Conservation (phyloP, 2,888 invertebrate genomes). For the Cephonodes hylas region DNA sequence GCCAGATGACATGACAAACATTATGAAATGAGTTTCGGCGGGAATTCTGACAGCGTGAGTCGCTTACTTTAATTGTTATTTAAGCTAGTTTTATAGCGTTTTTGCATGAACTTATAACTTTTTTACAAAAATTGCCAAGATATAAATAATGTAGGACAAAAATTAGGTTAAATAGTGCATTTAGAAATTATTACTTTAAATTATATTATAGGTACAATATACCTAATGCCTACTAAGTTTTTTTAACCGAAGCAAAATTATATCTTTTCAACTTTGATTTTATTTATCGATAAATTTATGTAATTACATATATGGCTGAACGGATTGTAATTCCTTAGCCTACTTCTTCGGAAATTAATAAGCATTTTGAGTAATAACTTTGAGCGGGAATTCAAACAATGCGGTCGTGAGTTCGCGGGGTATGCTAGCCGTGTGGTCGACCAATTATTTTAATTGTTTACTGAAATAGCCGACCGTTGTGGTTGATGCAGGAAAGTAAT, state of each 20-base stretch:
- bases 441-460: too few species aligned
- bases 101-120: not conserved
- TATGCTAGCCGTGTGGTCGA: too few species aligned
- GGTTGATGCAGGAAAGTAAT: too few species aligned
- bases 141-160: too few species aligned
- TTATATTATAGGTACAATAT: too few species aligned
- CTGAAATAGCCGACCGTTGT: too few species aligned
- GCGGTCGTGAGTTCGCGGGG: too few species aligned
- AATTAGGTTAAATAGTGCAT: too few species aligned
- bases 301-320: not conserved
- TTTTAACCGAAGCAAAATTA: too few species aligned
- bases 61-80: not conserved
- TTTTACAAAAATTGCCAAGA: not conserved
- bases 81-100: not conserved
- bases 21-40: not conserved
- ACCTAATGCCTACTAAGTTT: too few species aligned
- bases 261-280: too few species aligned
- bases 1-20: not conserved
- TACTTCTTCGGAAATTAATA: not conserved
- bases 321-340: not conserved
- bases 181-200: too few species aligned
- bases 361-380: not conserved
- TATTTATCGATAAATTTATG: not conserved
- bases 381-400: not conserved
- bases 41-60: not conserved